Evolutionary conservation across 2,113 vertebrate genomes (phyloP).

Genomic region (Murina feae): DNA sequence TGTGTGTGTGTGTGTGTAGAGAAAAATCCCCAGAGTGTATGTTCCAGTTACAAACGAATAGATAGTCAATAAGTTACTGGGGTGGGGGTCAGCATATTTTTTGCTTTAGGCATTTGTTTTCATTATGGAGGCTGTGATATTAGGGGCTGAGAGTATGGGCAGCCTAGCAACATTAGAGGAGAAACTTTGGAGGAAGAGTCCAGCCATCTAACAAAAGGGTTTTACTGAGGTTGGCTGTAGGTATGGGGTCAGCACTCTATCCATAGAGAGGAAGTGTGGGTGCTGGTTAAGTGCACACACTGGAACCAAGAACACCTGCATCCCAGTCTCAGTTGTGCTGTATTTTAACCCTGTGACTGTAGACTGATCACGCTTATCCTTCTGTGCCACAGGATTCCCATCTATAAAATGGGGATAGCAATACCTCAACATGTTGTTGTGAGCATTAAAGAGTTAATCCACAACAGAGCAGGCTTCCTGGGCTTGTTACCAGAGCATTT

Average conservation of each 20-base stretch:
- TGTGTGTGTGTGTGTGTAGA: neutral
- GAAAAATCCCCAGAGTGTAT: neutral
- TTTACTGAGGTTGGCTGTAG: neutral
- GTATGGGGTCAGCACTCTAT: neutral
- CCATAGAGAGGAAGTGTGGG: neutral
- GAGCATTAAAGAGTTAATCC: neutral
- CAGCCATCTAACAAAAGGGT: accelerated
- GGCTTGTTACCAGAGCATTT: neutral
- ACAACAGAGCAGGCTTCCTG: neutral
- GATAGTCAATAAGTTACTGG: neutral
- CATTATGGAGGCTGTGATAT: neutral
- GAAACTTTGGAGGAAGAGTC: neutral
- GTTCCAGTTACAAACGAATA: neutral
- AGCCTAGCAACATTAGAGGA: neutral
- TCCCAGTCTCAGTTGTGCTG: neutral
- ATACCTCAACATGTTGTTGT: neutral
- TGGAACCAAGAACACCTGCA: neutral
- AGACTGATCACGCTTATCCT: too few relatives aligned
- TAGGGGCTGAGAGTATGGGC: neutral
- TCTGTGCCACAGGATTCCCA: neutral
- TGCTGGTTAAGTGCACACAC: neutral
- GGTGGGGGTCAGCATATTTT: neutral
- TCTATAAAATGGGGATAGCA: neutral
- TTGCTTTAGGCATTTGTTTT: constrained; percentile 11
- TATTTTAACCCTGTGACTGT: neutral